Conservation (phyloP, 2,113 vertebrate genomes). For the Phainopepla nitens region DNA sequence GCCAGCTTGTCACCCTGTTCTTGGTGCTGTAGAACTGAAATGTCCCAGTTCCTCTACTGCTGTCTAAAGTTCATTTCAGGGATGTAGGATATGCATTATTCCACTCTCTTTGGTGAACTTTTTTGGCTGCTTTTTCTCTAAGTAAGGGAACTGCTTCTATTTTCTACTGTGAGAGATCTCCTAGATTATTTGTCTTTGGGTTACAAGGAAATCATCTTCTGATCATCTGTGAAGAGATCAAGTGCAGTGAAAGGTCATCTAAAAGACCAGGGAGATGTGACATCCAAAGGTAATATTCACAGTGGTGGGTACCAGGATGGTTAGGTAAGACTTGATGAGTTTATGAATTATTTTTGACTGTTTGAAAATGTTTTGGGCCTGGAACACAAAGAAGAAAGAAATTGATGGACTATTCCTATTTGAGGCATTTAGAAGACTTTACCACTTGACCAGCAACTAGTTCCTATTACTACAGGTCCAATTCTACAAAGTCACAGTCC, state of each 20-base stretch:
- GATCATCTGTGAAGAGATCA: not conserved
- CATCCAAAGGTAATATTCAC: not conserved
- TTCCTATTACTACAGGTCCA: not conserved
- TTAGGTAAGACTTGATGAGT: not conserved
- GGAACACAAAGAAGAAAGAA: not conserved
- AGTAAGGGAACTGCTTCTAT: not conserved
- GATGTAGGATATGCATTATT: not conserved
- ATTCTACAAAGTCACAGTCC: not conserved
- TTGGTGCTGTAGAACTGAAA: not conserved
- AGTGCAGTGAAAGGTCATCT: not conserved
- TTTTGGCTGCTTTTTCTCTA: not conserved
- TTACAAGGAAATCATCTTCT: not conserved
- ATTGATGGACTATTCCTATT: not conserved
- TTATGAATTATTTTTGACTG: not conserved
- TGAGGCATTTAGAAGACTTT: not conserved
- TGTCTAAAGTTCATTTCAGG: not conserved
- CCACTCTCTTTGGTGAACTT: not conserved
- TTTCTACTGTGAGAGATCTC: not conserved
- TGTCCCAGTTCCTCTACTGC: not conserved
- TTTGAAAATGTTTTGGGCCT: not conserved
- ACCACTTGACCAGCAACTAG: not conserved
- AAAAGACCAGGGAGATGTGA: not conserved
- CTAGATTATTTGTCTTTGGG: not conserved
- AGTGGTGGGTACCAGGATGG: no score
- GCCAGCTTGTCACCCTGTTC: not conserved